Evolutionary conservation across 2,797 vertebrate species (phyloP).

Genomic region (Prunella strophiata): DNA sequence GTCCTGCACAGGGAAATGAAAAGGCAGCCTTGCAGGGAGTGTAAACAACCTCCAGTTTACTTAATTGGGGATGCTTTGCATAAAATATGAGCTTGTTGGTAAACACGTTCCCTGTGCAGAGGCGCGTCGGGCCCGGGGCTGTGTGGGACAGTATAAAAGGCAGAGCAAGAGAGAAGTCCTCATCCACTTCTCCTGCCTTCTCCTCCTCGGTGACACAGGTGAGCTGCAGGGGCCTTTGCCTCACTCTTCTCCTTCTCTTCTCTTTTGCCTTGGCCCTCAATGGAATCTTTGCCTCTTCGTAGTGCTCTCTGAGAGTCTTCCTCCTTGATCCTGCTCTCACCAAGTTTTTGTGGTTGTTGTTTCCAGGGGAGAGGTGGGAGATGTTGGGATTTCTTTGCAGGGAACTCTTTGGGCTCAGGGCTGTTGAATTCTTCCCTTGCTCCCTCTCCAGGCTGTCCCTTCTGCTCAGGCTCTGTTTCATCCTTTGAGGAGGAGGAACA

Average conservation of each 20-base stretch:
- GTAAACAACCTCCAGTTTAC: background rate
- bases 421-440: background rate
- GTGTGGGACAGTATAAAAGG: background rate
- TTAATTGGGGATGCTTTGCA: background rate
- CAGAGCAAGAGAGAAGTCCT: background rate
- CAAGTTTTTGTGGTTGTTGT: background rate
- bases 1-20: background rate
- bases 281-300: background rate
- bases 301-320: background rate
- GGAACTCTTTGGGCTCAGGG: fast-evolving
- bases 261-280: no score
- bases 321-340: background rate
- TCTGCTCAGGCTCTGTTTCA: no score
- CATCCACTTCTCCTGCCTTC: background rate
- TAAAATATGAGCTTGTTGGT: background rate
- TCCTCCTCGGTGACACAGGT: background rate
- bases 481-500: no score
- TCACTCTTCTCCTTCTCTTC: background rate
- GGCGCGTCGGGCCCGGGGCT: background rate
- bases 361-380: background rate
- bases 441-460: background rate
- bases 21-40: background rate
- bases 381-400: background rate
- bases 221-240: fast-evolving
- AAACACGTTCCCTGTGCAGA: background rate